These are phyloP conservation scores for Tenthredo distinguenda DNA, from an alignment of 2,888 invertebrate species.

Conservation along the genomic window DNA sequence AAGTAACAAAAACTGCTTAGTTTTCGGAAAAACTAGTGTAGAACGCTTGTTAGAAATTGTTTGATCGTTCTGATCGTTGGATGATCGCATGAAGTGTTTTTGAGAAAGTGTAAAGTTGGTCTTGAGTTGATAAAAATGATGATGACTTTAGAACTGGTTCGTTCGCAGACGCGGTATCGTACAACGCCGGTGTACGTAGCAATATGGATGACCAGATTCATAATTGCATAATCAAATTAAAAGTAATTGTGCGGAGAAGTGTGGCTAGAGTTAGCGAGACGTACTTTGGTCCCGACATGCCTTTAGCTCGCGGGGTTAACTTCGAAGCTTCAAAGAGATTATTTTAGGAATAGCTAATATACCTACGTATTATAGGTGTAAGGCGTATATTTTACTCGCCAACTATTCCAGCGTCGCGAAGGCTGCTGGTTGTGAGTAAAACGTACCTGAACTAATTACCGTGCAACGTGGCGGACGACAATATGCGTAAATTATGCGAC, in stretches of 20 bases:
- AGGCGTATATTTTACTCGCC: conserved; percentile 19
- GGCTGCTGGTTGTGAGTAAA: background rate
- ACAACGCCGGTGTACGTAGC: background rate
- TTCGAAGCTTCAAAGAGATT: conserved; percentile 60
- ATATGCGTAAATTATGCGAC: background rate
- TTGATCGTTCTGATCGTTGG: background rate
- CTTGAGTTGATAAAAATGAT: background rate
- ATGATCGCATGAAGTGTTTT: background rate
- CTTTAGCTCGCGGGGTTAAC: conserved; percentile 50
- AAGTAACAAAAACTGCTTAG: background rate
- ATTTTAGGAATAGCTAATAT: conserved; percentile 60
- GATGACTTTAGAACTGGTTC: background rate
- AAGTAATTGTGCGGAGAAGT: conserved; percentile 59
- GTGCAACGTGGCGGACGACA: background rate
- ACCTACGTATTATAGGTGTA: conserved; percentile 21
- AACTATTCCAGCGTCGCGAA: background rate
- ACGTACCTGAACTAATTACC: conserved; percentile 12
- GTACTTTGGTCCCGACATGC: conserved; percentile 56
- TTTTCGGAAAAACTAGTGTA: background rate
- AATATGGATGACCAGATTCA: conserved; percentile 34
- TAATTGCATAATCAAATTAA: conserved; percentile 61
- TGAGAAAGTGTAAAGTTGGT: background rate
- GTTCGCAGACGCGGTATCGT: background rate
- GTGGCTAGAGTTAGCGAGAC: conserved; percentile 55
- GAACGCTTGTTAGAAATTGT: background rate